Evolutionary conservation across 2,888 invertebrate genomes (phyloP).

Genomic region (Iselma pallidipennis): DNA sequence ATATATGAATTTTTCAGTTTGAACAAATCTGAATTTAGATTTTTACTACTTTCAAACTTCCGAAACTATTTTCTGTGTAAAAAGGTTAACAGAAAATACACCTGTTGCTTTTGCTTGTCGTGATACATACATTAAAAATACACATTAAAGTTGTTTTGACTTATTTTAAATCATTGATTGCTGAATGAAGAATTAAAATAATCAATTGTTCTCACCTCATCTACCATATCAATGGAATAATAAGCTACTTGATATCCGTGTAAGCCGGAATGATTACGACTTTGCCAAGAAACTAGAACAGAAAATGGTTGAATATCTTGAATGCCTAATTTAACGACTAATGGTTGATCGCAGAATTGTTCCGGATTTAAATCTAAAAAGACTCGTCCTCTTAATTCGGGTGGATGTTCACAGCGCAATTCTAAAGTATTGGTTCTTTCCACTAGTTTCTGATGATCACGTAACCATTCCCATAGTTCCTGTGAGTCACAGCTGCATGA

Average conservation of each 20-base stretch:
- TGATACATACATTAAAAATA: no score
- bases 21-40: no score
- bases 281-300: constrained; percentile 87
- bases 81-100: not conserved
- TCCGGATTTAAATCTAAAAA: constrained; percentile 80
- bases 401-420: constrained; percentile 82
- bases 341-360: constrained; percentile 82
- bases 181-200: no score
- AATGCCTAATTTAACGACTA: constrained; percentile 81
- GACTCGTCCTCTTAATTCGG: constrained; percentile 72
- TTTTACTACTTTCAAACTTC: no score
- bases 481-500: constrained; percentile 89
- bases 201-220: constrained; percentile 59
- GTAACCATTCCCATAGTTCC: constrained; percentile 90
- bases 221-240: constrained; percentile 68
- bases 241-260: constrained; percentile 86
- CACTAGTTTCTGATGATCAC: constrained; percentile 81
- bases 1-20: no score
- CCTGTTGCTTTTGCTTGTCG: not conserved
- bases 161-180: no score
- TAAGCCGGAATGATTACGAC: constrained; percentile 82
- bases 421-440: constrained; percentile 61
- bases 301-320: constrained; percentile 88
- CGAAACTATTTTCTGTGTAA: not conserved
- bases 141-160: no score